phyloP scores from a whole-genome alignment of 2,797 vertebrate species.

The Otus scops region DNA sequence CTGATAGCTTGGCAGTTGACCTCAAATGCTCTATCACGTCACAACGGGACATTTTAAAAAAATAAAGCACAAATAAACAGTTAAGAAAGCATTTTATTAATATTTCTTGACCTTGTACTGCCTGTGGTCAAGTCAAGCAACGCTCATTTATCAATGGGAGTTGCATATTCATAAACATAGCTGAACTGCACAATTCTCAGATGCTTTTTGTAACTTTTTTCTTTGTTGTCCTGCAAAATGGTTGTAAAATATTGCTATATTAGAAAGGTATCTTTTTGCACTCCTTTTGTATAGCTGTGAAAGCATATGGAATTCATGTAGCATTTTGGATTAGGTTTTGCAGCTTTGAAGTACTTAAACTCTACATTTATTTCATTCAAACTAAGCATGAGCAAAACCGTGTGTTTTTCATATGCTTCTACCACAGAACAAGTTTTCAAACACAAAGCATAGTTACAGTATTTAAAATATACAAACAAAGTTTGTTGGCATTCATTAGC shows the following conservation, averaged over 20 bases:
- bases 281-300: not conserved
- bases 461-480: not conserved
- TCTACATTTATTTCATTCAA: not conserved
- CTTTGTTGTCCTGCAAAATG: not conserved
- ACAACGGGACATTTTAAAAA: not conserved
- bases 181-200: not conserved
- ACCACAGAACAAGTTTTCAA: not conserved
- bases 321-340: not conserved
- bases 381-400: not conserved
- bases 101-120: not conserved
- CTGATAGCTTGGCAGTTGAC: not conserved
- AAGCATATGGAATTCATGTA: accelerated
- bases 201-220: not conserved
- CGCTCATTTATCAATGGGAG: not conserved
- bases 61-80: not conserved
- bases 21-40: not conserved
- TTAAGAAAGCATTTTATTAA: not conserved
- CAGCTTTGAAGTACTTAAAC: not conserved
- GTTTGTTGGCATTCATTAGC: not conserved
- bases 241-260: not conserved
- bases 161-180: not conserved
- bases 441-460: not conserved
- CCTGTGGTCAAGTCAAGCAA: not conserved
- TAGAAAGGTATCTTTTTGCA: not conserved
- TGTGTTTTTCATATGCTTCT: not conserved